Evolutionary conservation across 2,113 vertebrate genomes (phyloP).

Genomic region (mouse (Mus musculus)): GRCm39 chr6:16443001-16443500

Average conservation of each 20-base stretch:
- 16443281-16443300: not conserved
- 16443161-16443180: not conserved
- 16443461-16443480: not conserved
- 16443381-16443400: not conserved
- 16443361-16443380: not conserved
- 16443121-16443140: not conserved
- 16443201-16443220: no score
- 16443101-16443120: not conserved
- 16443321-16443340: not conserved
- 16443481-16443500: no score
- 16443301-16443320: not conserved
- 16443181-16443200: not conserved
- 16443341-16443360: not conserved
- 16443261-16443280: no score
- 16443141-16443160: not conserved
- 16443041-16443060: not conserved
- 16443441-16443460: not conserved
- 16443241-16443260: not conserved
- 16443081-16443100: not conserved
- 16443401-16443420: not conserved
- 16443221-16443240: not conserved
- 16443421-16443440: not conserved
- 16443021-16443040: not conserved
- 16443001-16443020: not conserved
- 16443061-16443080: no score